phyloP scores from a whole-genome alignment of 2,888 invertebrate genomes.

The Dioctria rufipes region DNA sequence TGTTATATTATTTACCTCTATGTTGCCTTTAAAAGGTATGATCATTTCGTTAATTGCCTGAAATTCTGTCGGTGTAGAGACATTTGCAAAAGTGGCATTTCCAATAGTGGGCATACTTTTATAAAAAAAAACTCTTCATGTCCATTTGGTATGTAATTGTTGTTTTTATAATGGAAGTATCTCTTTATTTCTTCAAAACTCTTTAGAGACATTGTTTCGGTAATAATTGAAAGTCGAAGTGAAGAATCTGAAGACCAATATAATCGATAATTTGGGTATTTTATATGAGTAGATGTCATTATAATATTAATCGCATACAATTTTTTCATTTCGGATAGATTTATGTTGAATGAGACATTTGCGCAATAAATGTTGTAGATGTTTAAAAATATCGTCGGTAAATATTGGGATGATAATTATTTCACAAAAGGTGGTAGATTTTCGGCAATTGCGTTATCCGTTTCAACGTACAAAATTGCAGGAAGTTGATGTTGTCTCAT shows the following conservation, averaged over 20 bases:
- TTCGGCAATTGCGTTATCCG: constrained; percentile 21
- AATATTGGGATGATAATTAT: constrained; percentile 27
- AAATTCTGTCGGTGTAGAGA: neutral
- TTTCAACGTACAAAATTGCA: constrained; percentile 18
- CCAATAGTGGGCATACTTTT: neutral
- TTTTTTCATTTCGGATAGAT: constrained; percentile 32
- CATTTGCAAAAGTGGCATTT: constrained; percentile 27
- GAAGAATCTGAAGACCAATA: constrained; percentile 24
- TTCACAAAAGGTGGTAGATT: constrained; percentile 14
- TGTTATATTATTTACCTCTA: no score
- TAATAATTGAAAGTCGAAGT: constrained; percentile 15
- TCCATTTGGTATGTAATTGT: no score
- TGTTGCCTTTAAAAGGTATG: constrained; percentile 20
- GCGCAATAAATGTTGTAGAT: neutral
- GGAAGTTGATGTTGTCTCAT: neutral
- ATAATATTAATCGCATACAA: constrained; percentile 44
- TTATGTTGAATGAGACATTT: constrained; percentile 15
- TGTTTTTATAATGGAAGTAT: neutral
- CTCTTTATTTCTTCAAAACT: constrained; percentile 5
- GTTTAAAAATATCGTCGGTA: constrained; percentile 26
- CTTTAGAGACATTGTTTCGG: constrained; percentile 3
- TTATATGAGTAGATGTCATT: constrained; percentile 38
- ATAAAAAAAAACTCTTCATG: no score
- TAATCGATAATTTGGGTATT: constrained; percentile 21
- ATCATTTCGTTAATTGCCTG: constrained; percentile 30